Percentiles rank a stretch among this genome's conserved stretches.
Conservation (phyloP, 2,797 vertebrate genomes). For the Etheostoma nigrum region DNA sequence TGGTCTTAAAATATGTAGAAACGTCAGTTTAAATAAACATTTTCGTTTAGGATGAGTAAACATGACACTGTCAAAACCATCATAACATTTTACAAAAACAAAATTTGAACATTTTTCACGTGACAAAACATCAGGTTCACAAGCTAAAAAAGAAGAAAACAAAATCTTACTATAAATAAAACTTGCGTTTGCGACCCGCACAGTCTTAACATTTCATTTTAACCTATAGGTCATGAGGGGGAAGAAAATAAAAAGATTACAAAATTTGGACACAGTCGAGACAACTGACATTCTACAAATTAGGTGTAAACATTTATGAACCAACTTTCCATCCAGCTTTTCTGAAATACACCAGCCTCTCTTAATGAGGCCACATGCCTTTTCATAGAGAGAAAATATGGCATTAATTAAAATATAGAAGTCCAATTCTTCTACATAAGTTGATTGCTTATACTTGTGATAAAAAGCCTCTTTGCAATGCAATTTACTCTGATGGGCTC, state of each 20-base stretch:
- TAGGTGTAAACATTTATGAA: conserved; percentile 90
- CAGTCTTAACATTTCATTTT: conserved; percentile 86
- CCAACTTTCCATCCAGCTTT: conserved; percentile 81
- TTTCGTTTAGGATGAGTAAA: conserved; percentile 85
- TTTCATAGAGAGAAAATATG: conserved; percentile 86
- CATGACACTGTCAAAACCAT: conserved; percentile 88
- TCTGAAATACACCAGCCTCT: conserved; percentile 86
- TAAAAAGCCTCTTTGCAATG: conserved; percentile 81
- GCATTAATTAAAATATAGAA: conserved; percentile 86
- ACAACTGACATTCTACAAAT: conserved; percentile 87
- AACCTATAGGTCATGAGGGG: conserved; percentile 72
- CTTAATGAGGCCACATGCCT: conserved; percentile 84
- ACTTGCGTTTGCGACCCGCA: conserved; percentile 91
- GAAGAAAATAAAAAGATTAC: conserved; percentile 73
- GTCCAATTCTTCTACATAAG: conserved; percentile 85
- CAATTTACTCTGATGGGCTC: conserved; percentile 77
- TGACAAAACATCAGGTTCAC: conserved; percentile 88
- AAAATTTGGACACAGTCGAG: conserved; percentile 85
- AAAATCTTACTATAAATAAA: conserved; percentile 94
- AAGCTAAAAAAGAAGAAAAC: conserved; percentile 78
- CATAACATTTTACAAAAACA: conserved; percentile 86
- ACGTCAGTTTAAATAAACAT: conserved; percentile 90
- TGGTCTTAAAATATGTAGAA: conserved; percentile 90
- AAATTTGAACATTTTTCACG: conserved; percentile 82
- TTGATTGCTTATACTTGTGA: conserved; percentile 86